phyloP scores from a whole-genome alignment of 2,113 vertebrate species.

The Clarias gariepinus region DNA sequence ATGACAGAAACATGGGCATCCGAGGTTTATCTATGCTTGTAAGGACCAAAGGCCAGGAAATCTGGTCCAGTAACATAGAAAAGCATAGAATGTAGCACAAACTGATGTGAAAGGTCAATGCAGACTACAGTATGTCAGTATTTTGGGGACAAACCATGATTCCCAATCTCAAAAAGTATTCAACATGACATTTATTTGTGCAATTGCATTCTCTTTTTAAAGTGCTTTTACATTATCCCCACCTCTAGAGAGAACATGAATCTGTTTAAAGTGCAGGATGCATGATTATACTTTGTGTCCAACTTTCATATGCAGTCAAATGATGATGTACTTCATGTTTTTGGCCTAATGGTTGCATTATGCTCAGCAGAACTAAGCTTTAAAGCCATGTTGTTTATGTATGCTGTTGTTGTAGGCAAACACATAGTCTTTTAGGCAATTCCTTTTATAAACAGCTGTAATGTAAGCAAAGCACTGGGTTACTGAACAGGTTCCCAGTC shows the following conservation, averaged over 20 bases:
- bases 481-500: not conserved
- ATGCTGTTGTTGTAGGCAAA: slow-evolving; percentile 32
- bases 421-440: slow-evolving; percentile 35
- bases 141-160: not conserved
- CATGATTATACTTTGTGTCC: not conserved
- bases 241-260: not conserved
- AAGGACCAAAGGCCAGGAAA: too few relatives aligned
- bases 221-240: not conserved
- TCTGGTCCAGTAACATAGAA: too few relatives aligned
- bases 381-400: slow-evolving; percentile 32
- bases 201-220: not conserved
- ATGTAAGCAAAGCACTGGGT: slow-evolving; percentile 9
- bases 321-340: not conserved
- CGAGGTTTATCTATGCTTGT: too few relatives aligned
- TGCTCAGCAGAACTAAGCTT: not conserved
- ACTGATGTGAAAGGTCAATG: too few relatives aligned
- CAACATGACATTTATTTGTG: not conserved
- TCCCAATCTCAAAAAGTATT: not conserved
- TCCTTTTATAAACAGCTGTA: slow-evolving; percentile 35
- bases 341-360: slow-evolving; percentile 14
- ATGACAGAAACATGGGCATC: too few relatives aligned
- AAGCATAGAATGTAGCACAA: too few relatives aligned
- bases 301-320: not conserved
- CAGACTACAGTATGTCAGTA: too few relatives aligned
- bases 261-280: not conserved